Conservation (phyloP, 2,113 vertebrate genomes). For the Stercorarius parasiticus region DNA sequence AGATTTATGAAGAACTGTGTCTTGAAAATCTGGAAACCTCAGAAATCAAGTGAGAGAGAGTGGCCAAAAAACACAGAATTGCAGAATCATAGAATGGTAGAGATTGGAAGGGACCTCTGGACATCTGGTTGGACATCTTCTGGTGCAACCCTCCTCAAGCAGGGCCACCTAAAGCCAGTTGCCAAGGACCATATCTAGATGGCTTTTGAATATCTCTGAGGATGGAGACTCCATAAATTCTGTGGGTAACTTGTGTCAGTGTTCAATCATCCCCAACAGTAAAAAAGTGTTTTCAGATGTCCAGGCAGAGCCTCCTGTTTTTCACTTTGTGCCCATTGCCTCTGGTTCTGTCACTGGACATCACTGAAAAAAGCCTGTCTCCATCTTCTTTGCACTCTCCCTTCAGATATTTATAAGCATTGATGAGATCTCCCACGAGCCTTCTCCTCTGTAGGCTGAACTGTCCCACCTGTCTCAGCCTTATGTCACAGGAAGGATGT, state of each 20-base stretch:
- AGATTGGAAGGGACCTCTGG: background rate
- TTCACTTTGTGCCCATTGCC: background rate
- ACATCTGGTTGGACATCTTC: too few species aligned
- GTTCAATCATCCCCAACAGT: background rate
- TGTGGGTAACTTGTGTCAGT: background rate
- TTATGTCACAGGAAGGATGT: background rate
- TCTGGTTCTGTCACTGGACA: background rate
- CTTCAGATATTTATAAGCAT: background rate
- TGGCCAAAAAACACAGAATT: background rate
- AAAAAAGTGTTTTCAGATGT: background rate
- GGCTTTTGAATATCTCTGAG: background rate
- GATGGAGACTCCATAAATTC: background rate
- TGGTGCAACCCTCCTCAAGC: background rate
- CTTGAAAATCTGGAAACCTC: background rate
- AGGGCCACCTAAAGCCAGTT: background rate
- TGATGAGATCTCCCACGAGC: background rate
- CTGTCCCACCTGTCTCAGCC: background rate
- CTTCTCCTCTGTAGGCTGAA: background rate
- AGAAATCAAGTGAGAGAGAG: background rate
- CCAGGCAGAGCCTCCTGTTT: background rate
- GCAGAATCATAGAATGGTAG: background rate
- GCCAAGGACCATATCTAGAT: background rate
- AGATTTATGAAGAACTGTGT: background rate
- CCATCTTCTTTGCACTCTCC: background rate
- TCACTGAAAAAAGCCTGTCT: too few species aligned